Evolutionary conservation across 2,797 vertebrate species (phyloP).

Genomic region (Anguilla megastoma): DNA sequence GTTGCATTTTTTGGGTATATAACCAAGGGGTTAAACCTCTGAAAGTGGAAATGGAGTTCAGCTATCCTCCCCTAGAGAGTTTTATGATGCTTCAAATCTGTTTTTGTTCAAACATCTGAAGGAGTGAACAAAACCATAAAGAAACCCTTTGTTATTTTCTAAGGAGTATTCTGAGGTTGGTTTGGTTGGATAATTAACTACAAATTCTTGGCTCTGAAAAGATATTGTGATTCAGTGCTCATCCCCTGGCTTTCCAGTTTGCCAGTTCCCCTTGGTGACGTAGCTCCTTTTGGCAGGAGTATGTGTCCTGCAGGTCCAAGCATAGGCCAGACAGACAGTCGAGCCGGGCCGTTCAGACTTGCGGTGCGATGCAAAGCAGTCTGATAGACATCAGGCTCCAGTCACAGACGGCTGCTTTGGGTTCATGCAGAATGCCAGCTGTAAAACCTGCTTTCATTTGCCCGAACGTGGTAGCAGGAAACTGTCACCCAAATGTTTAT

Average conservation of each 20-base stretch:
- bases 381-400: neutral
- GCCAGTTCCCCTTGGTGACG: neutral
- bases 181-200: neutral
- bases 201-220: neutral
- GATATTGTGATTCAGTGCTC: neutral
- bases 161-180: neutral
- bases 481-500: slow-evolving; percentile 21
- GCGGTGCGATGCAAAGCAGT: neutral
- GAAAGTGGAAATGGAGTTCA: neutral
- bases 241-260: neutral
- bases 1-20: neutral
- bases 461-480: neutral
- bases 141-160: neutral
- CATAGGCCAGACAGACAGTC: neutral
- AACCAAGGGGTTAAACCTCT: slow-evolving; percentile 1
- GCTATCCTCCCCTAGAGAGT: neutral
- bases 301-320: slow-evolving; percentile 52
- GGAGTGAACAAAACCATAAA: neutral
- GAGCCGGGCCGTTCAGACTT: neutral
- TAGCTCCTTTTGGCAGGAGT: slow-evolving; percentile 48
- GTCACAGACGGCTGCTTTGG: slow-evolving; percentile 18
- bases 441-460: neutral
- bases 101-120: slow-evolving; percentile 8
- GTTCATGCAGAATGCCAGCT: neutral
- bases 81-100: slow-evolving; percentile 4